A percentile compares a stretch with the other conserved stretches of the same genome.
These are phyloP conservation scores for Cyprinus carpio DNA, from an alignment of 2,113 vertebrate genomes.

Conservation along the genomic window DNA sequence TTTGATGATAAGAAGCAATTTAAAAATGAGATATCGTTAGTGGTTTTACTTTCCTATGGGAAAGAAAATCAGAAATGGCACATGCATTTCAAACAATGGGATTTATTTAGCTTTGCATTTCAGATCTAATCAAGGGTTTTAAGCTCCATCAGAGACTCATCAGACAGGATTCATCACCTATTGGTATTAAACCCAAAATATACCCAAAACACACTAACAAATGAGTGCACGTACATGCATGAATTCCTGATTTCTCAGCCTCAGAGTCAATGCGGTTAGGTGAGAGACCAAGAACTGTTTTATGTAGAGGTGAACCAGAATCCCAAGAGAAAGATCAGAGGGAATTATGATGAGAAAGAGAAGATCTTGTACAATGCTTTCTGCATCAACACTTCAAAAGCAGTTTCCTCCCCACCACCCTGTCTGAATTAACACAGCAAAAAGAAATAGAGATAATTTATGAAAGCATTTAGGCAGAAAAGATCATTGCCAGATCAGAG, in stretches of 20 bases:
- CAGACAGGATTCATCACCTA: not conserved
- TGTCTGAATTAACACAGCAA: not conserved
- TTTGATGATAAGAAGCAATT: not conserved
- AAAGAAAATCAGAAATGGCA: not conserved
- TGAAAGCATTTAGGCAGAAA: slow-evolving; percentile 20
- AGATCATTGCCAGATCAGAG: slow-evolving; percentile 1
- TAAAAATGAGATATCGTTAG: not conserved
- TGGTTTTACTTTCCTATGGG: not conserved
- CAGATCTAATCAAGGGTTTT: slow-evolving; percentile 33
- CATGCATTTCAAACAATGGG: slow-evolving; percentile 14
- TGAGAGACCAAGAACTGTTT: slow-evolving; percentile 10
- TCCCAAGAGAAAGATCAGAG: slow-evolving; percentile 29
- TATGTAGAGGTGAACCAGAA: slow-evolving; percentile 15
- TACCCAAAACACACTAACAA: slow-evolving; percentile 8
- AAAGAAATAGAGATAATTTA: not conserved
- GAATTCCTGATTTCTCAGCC: slow-evolving; percentile 1
- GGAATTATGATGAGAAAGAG: slow-evolving; percentile 20
- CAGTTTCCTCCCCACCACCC: not conserved
- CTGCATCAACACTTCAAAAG: slow-evolving; percentile 8
- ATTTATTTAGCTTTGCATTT: slow-evolving; percentile 23
- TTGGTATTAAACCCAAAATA: no score
- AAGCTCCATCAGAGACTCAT: slow-evolving; percentile 10
- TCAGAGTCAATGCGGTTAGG: not conserved
- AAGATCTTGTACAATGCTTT: slow-evolving; percentile 13
- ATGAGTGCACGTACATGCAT: not conserved